phyloP scores from a whole-genome alignment of 1,140 invertebrate species.

The Megalonaias nervosa region DNA sequence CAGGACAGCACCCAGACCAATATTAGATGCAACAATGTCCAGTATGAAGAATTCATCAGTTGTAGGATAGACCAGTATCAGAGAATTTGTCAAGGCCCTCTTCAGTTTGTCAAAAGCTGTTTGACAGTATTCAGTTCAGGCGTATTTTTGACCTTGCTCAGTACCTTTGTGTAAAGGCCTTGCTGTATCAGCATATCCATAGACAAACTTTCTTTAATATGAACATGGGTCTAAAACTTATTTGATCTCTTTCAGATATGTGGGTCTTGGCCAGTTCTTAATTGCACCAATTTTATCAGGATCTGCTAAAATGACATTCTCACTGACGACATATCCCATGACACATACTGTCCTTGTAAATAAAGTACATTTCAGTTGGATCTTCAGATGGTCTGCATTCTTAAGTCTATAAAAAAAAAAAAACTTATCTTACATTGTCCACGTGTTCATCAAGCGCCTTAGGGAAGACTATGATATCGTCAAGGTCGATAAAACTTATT shows the following conservation, averaged over 20 bases:
- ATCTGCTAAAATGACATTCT: conserved; percentile 5
- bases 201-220: conserved; percentile 53
- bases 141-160: too few relatives aligned
- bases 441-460: conserved; percentile 11
- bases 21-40: background rate
- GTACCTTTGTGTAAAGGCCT: conserved; percentile 18
- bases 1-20: conserved; percentile 53
- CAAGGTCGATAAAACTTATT: background rate
- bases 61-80: conserved; percentile 22
- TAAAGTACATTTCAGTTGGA: conserved; percentile 15
- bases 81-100: conserved; percentile 8
- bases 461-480: conserved; percentile 8
- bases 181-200: conserved; percentile 37
- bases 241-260: conserved; percentile 13
- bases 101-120: conserved; percentile 28
- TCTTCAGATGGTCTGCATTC: conserved; percentile 6
- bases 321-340: conserved; percentile 14
- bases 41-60: conserved; percentile 29
- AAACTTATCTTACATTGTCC: background rate
- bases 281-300: conserved; percentile 7
- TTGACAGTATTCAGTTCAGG: conserved; percentile 10
- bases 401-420: conserved; percentile 16
- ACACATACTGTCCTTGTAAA: conserved; percentile 7
- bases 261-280: conserved; percentile 22
- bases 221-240: conserved; percentile 4